Evolutionary conservation across 2,797 vertebrate species (phyloP).

Genomic region (Gymnoscopelus microlampas): DNA sequence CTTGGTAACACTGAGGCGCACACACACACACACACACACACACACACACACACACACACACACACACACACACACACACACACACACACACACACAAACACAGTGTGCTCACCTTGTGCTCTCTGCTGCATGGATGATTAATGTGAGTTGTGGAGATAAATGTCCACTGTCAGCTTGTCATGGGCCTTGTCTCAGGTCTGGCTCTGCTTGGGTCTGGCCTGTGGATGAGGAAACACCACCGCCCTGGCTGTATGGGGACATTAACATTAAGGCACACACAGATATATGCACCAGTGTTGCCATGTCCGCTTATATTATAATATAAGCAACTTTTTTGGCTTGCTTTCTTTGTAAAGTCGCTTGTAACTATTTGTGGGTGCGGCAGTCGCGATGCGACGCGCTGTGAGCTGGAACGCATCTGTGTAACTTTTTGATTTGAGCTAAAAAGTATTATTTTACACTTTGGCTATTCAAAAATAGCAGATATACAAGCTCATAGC

Average conservation of each 20-base stretch:
- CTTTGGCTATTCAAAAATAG: too few relatives aligned
- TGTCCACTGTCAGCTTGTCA: constrained; percentile 61
- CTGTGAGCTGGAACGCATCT: too few relatives aligned
- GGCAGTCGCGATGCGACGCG: too few relatives aligned
- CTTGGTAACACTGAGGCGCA: background rate
- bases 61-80: background rate
- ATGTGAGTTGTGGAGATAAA: constrained; percentile 59
- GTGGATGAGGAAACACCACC: constrained; percentile 49
- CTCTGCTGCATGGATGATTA: constrained; percentile 54
- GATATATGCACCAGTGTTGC: too few relatives aligned
- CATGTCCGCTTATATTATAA: too few relatives aligned
- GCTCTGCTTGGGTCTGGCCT: constrained; percentile 39
- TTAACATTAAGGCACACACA: constrained; percentile 27
- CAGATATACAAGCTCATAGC: too few relatives aligned
- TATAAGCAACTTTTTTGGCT: too few relatives aligned
- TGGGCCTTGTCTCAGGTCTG: constrained; percentile 44
- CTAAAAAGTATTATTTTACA: too few relatives aligned
- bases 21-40: background rate
- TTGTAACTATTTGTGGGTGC: too few relatives aligned
- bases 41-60: background rate
- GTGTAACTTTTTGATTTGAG: too few relatives aligned
- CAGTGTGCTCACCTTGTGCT: constrained; percentile 25
- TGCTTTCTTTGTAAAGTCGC: too few relatives aligned
- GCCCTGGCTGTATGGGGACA: constrained; percentile 37
- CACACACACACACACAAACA: background rate